Percentiles rank a stretch among this genome's conserved stretches.
Conservation (phyloP, 2,797 vertebrate species). For the Mycteria americana region DNA sequence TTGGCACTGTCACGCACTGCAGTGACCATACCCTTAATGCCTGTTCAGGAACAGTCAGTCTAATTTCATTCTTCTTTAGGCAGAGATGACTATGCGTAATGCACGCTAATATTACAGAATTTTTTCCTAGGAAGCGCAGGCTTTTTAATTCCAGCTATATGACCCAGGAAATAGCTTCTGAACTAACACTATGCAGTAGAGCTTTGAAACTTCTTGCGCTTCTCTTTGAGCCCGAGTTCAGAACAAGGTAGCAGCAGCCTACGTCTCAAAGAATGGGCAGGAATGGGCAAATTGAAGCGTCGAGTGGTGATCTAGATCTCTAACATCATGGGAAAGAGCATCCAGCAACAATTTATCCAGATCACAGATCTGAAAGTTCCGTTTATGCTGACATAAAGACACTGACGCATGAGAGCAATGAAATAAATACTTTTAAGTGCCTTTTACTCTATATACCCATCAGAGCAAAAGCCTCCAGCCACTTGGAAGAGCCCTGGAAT, state of each 20-base stretch:
- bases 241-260: neutral
- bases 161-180: neutral
- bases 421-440: neutral
- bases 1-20: neutral
- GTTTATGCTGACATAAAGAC: neutral
- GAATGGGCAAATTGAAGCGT: neutral
- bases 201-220: neutral
- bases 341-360: neutral
- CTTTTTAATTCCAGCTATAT: neutral
- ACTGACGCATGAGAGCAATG: accelerated
- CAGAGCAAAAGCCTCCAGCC: neutral
- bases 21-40: neutral
- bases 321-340: neutral
- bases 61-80: neutral
- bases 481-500: neutral
- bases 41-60: neutral
- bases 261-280: accelerated
- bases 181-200: neutral
- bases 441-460: neutral
- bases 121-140: neutral
- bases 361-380: accelerated
- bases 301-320: neutral
- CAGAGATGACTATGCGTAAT: neutral
- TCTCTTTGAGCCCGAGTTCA: neutral
- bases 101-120: neutral